These are phyloP conservation scores for Choloepus didactylus DNA, from an alignment of 2,797 vertebrate genomes.

Conservation along the genomic window DNA sequence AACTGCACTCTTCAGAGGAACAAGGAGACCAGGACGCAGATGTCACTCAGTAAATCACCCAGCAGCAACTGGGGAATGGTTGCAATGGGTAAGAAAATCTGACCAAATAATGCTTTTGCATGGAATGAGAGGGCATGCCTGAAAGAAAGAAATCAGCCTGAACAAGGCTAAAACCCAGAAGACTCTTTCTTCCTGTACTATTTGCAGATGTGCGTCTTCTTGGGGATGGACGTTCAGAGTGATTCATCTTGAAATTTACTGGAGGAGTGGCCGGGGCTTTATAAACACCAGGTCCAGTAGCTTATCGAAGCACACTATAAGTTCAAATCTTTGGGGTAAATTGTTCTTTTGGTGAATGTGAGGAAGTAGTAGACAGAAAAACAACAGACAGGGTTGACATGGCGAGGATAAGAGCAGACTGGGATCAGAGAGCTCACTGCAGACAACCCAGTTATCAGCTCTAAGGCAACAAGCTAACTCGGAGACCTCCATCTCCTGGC, in stretches of 20 bases:
- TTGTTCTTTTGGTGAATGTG: not conserved
- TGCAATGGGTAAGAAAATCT: not conserved
- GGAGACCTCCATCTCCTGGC: not conserved
- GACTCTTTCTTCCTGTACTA: not conserved
- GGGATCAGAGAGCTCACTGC: not conserved
- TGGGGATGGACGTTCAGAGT: not conserved
- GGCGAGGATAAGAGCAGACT: not conserved
- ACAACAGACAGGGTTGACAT: not conserved
- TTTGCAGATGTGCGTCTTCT: not conserved
- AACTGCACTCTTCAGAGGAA: constrained; percentile 60
- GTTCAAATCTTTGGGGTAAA: not conserved
- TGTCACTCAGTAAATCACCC: constrained; percentile 65
- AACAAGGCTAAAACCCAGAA: not conserved
- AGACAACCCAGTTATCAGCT: not conserved
- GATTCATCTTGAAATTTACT: not conserved
- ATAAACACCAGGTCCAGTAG: not conserved
- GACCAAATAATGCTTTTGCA: not conserved
- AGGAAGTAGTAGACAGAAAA: not conserved
- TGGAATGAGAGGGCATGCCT: not conserved
- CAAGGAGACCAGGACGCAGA: not conserved
- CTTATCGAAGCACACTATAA: not conserved
- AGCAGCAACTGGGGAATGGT: not conserved
- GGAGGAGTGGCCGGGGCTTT: not conserved
- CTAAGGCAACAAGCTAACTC: not conserved
- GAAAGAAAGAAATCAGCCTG: not conserved